Evolutionary conservation across 2,797 vertebrate species (phyloP).

Genomic region (Scleropages formosus): DNA sequence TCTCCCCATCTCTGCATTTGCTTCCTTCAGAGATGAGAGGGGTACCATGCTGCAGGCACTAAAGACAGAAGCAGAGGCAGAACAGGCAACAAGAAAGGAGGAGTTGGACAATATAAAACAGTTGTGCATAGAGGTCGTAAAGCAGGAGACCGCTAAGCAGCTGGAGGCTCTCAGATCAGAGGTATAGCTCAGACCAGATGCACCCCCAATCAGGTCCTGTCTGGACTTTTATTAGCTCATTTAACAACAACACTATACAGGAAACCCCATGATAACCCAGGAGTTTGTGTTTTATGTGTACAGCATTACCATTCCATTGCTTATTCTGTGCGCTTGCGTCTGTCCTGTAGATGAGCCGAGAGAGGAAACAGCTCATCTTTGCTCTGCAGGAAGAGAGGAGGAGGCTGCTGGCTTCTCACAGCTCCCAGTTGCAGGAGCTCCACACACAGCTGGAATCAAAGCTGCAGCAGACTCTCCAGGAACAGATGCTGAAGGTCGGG

Average conservation of each 20-base stretch:
- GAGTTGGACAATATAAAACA: conserved; percentile 61
- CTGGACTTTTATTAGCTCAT: too few relatives aligned
- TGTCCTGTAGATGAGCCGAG: conserved; percentile 65
- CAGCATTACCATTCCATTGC: too few relatives aligned
- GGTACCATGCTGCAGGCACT: conserved; percentile 61
- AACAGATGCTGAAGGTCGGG: conserved; percentile 68
- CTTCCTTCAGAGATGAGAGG: conserved; percentile 69
- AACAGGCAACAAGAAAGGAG: conserved; percentile 48
- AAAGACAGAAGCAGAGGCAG: conserved; percentile 57
- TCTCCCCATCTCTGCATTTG: too few relatives aligned
- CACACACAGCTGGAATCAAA: conserved; percentile 63
- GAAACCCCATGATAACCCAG: too few relatives aligned
- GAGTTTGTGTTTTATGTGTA: neutral
- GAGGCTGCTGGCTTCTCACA: conserved; percentile 61
- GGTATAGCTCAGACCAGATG: conserved; percentile 48
- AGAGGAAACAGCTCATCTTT: conserved; percentile 61
- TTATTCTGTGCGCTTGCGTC: too few relatives aligned
- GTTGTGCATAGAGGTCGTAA: conserved; percentile 56
- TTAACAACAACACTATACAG: neutral
- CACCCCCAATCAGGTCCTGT: too few relatives aligned
- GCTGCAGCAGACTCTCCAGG: conserved; percentile 50
- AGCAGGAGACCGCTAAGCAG: conserved; percentile 61
- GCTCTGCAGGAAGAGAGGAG: conserved; percentile 63
- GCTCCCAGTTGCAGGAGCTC: conserved; percentile 61
- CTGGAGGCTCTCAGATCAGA: conserved; percentile 63